Evolutionary conservation across 2,113 vertebrate species (phyloP).

Genomic region (Ameiurus melas): DNA sequence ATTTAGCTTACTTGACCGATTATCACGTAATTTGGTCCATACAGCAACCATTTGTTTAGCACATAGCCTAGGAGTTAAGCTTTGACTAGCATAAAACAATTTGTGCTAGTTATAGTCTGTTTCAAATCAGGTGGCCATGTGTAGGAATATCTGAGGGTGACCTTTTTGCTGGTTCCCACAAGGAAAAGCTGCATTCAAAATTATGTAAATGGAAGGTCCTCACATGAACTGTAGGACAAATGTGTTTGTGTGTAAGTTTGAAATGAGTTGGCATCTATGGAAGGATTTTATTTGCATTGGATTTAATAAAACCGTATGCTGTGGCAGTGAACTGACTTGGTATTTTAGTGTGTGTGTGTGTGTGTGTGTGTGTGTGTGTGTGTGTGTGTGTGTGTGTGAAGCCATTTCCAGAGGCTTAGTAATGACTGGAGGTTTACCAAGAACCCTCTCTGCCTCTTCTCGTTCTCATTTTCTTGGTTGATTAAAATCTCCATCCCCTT

Average conservation of each 20-base stretch:
- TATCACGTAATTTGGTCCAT: background rate
- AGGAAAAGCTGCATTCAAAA: background rate
- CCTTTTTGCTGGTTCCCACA: background rate
- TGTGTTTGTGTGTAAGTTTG: background rate
- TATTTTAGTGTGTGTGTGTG: background rate
- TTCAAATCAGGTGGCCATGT: background rate
- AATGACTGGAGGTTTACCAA: constrained; percentile 10
- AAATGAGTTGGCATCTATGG: background rate
- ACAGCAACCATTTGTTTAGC: background rate
- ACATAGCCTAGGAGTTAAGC: background rate
- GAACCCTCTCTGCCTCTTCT: constrained; percentile 10
- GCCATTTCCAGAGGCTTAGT: background rate
- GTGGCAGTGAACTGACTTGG: background rate
- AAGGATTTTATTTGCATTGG: background rate
- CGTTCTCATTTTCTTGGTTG: constrained; percentile 9
- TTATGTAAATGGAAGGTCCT: background rate
- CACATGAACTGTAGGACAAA: background rate
- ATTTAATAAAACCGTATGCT: background rate
- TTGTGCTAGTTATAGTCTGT: background rate
- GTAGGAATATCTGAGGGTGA: background rate
- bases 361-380: background rate
- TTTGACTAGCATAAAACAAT: background rate
- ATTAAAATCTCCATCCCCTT: constrained; percentile 7
- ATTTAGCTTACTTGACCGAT: background rate
- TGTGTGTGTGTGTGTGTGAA: background rate